These are phyloP conservation scores for Opisthocomus hoazin DNA, from an alignment of 2,113 vertebrate species.

Conservation along the genomic window DNA sequence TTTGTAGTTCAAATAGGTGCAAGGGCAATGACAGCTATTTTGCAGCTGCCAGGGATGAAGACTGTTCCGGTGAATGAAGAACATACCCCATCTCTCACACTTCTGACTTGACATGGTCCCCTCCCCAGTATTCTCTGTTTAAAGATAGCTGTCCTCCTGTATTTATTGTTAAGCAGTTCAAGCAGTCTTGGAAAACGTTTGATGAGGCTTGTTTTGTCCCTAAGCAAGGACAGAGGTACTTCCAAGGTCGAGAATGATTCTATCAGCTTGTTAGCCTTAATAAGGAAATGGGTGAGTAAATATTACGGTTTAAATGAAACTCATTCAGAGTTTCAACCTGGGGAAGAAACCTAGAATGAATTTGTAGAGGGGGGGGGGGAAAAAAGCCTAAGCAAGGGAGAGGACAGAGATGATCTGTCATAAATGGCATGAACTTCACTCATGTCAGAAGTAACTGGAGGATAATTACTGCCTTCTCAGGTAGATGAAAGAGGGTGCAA, in stretches of 20 bases:
- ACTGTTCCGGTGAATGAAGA: neutral
- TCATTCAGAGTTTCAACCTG: neutral
- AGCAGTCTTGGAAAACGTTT: neutral
- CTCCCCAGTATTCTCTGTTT: neutral
- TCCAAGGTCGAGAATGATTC: neutral
- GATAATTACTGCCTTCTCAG: neutral
- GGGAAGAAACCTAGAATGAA: neutral
- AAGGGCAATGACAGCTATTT: neutral
- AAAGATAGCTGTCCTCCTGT: neutral
- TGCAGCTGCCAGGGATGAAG: neutral
- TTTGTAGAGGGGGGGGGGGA: neutral
- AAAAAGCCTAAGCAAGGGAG: neutral
- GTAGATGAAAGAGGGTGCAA: neutral
- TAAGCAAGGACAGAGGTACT: neutral
- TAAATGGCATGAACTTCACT: neutral
- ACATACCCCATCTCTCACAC: neutral
- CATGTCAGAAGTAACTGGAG: neutral
- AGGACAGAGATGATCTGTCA: neutral
- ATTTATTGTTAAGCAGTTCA: neutral
- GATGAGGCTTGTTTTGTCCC: neutral
- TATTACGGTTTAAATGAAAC: neutral
- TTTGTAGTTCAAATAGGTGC: neutral
- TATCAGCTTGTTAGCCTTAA: neutral
- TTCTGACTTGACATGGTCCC: neutral
- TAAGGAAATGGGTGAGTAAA: neutral